phyloP scores from a whole-genome alignment of 1,140 invertebrate species.

The Drosophila ohnishii region DNA sequence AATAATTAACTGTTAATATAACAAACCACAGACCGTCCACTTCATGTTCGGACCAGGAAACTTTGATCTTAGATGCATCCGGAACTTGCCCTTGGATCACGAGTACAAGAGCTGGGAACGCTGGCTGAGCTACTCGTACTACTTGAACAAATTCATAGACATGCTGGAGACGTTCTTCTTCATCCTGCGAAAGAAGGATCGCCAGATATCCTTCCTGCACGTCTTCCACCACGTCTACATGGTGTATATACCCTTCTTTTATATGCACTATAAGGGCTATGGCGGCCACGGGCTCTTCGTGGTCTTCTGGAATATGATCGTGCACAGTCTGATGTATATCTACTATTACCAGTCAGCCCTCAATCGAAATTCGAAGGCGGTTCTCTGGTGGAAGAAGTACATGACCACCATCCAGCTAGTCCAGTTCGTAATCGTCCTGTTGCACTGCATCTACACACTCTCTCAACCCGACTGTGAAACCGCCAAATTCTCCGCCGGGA shows the following conservation, averaged over 20 bases:
- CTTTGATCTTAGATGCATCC: conserved; percentile 43
- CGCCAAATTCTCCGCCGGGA: not conserved
- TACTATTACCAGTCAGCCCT: conserved; percentile 38
- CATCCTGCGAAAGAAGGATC: conserved; percentile 56
- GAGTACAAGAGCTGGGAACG: conserved; percentile 38
- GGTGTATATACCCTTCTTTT: conserved; percentile 5
- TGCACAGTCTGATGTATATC: conserved; percentile 36
- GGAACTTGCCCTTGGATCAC: conserved; percentile 43
- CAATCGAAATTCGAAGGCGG: not conserved
- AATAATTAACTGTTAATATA: not conserved
- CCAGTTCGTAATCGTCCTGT: conserved; percentile 34
- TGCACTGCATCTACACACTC: conserved; percentile 8
- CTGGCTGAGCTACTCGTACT: conserved; percentile 42
- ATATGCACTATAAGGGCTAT: conserved; percentile 33
- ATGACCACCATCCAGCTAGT: conserved; percentile 36
- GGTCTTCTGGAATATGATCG: conserved; percentile 20
- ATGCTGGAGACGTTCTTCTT: conserved; percentile 61
- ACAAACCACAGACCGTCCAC: conserved; percentile 15
- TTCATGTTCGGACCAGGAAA: conserved; percentile 26
- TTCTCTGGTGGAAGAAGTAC: conserved; percentile 50
- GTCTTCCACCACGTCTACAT: conserved; percentile 85
- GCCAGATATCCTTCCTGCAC: conserved; percentile 55
- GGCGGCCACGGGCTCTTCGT: conserved; percentile 86
- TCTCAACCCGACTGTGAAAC: conserved; percentile 85
- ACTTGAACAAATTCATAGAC: conserved; percentile 51